Conservation (phyloP, 1,140 invertebrate species). For the Saccostrea cuccullata region DNA sequence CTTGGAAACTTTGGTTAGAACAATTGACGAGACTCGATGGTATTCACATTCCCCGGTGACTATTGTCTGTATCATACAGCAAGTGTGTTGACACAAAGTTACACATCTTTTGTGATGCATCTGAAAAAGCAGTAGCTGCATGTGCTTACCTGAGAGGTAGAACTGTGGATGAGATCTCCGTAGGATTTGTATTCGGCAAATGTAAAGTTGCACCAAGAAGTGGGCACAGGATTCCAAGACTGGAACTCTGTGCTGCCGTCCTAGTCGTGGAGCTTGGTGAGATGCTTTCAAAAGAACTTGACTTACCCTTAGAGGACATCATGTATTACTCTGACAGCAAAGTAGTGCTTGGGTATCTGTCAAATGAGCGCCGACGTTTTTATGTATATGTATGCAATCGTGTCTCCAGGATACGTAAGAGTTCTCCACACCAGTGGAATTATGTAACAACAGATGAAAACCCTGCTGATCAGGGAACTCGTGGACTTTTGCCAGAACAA, state of each 20-base stretch:
- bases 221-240: no score
- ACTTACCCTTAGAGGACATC: no score
- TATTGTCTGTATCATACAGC: slow-evolving; percentile 54
- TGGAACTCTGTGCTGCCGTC: no score
- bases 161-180: not conserved
- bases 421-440: slow-evolving; percentile 41
- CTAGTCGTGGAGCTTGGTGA: no score
- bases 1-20: slow-evolving; percentile 53
- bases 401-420: slow-evolving; percentile 16
- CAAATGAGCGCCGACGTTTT: no score
- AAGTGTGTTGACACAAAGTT: slow-evolving; percentile 6
- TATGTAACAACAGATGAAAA: slow-evolving; percentile 46
- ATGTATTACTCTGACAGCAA: no score
- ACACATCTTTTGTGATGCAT: slow-evolving; percentile 55
- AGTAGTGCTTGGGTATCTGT: no score
- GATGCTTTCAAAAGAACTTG: no score
- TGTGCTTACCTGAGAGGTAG: slow-evolving; percentile 30
- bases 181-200: slow-evolving; percentile 45
- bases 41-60: slow-evolving; percentile 35
- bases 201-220: no score
- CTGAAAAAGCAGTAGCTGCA: slow-evolving; percentile 51
- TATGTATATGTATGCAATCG: slow-evolving; percentile 42
- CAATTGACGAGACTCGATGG: slow-evolving; percentile 30
- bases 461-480: slow-evolving; percentile 43
- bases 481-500: no score